Evolutionary conservation across 2,888 invertebrate species (phyloP).

Genomic region (Megamerina dolium): DNA sequence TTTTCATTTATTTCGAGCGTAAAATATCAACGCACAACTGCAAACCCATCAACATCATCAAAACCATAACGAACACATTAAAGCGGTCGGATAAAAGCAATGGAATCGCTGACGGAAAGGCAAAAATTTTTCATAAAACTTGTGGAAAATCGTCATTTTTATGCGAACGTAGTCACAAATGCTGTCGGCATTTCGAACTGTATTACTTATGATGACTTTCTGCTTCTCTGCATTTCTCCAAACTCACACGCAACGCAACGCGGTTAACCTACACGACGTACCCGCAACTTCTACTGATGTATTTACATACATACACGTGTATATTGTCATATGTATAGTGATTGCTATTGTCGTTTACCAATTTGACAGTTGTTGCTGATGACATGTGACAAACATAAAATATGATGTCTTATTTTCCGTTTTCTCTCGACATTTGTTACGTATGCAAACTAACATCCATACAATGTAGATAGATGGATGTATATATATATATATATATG

Average conservation of each 20-base stretch:
- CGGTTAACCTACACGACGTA: background rate
- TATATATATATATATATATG: no score
- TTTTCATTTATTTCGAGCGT: no score
- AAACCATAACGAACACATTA: no score
- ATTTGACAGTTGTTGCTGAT: constrained; percentile 12
- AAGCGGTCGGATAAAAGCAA: no score
- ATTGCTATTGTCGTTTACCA: background rate
- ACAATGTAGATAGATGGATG: no score
- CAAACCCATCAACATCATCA: no score
- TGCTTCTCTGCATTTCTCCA: background rate
- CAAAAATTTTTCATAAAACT: no score
- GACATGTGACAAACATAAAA: constrained; percentile 19
- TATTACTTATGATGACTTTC: no score
- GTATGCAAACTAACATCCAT: no score
- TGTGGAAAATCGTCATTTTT: constrained; percentile 16
- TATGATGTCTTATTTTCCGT: constrained; percentile 12
- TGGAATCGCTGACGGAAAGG: no score
- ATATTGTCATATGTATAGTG: background rate
- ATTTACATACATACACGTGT: background rate
- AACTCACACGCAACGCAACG: background rate
- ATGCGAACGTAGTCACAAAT: constrained; percentile 13
- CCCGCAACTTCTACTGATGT: background rate
- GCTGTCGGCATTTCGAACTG: constrained; percentile 3
- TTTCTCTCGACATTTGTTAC: background rate
- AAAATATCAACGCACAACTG: no score